These are phyloP conservation scores for Leucophora obtusa DNA, from an alignment of 2,888 invertebrate genomes.

Conservation along the genomic window DNA sequence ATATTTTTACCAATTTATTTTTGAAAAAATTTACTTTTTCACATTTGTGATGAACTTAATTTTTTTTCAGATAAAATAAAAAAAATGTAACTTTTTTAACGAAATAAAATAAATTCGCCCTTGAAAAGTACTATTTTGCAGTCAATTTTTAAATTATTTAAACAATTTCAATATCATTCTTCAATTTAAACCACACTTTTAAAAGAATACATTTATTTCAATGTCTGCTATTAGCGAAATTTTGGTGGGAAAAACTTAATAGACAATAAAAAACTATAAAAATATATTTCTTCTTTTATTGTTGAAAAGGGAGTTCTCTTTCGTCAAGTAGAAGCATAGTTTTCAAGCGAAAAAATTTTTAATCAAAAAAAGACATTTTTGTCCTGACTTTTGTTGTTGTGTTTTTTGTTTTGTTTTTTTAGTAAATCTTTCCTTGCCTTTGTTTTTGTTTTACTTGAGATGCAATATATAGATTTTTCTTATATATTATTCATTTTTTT, in stretches of 20 bases:
- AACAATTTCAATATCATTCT: too few relatives aligned
- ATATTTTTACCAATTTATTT: too few relatives aligned
- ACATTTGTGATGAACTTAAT: too few relatives aligned
- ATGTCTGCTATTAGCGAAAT: constrained; percentile 13
- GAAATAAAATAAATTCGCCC: too few relatives aligned
- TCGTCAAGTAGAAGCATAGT: constrained; percentile 47
- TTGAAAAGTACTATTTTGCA: too few relatives aligned
- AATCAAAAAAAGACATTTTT: constrained; percentile 47
- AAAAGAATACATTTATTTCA: constrained; percentile 13
- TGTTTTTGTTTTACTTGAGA: constrained; percentile 23
- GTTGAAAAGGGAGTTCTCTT: constrained; percentile 3
- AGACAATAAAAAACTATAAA: constrained; percentile 5
- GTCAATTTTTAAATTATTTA: too few relatives aligned
- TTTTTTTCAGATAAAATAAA: too few relatives aligned
- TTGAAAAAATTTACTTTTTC: too few relatives aligned
- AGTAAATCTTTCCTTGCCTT: constrained; percentile 33
- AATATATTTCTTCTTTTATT: constrained; percentile 6
- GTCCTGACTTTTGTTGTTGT: neutral
- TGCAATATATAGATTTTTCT: constrained; percentile 36
- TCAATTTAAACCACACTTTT: neutral
- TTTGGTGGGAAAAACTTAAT: neutral
- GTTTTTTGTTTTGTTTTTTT: constrained; percentile 5
- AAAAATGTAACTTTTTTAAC: too few relatives aligned
- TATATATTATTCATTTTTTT: constrained; percentile 40
- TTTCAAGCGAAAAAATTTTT: constrained; percentile 54